Conservation (phyloP, 2,888 invertebrate genomes). For the Phrixothrix hirtus region DNA sequence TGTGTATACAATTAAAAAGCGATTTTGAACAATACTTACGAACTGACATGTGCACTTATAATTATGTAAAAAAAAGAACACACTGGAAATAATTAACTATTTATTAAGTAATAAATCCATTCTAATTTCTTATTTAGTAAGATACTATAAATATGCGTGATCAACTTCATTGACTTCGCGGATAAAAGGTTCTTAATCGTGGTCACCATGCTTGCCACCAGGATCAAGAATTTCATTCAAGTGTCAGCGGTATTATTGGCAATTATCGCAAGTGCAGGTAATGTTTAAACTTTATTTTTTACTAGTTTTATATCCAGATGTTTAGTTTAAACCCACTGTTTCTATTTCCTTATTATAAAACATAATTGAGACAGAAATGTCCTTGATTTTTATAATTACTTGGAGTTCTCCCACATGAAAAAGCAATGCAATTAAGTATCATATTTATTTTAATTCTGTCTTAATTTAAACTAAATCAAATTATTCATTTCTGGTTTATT, state of each 20-base stretch:
- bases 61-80: slow-evolving; percentile 22
- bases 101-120: neutral
- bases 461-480: slow-evolving; percentile 4
- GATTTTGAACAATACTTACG: no score
- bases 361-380: no score
- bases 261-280: slow-evolving; percentile 14
- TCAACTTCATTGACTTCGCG: slow-evolving; percentile 3
- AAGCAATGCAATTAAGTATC: no score
- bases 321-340: neutral
- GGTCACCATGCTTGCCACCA: neutral
- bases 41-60: no score
- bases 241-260: slow-evolving; percentile 7
- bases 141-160: slow-evolving; percentile 11
- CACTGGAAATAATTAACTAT: slow-evolving; percentile 11
- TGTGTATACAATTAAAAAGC: no score
- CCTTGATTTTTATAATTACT: slow-evolving; percentile 19
- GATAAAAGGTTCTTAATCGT: neutral
- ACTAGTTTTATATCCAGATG: neutral
- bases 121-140: slow-evolving; percentile 5
- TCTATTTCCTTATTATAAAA: no score
- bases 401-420: no score
- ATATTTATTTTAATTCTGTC: slow-evolving; percentile 8
- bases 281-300: slow-evolving; percentile 5
- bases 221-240: neutral
- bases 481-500: slow-evolving; percentile 5